phyloP scores from a whole-genome alignment of 2,888 invertebrate species.

The Drosophila neonasuta region DNA sequence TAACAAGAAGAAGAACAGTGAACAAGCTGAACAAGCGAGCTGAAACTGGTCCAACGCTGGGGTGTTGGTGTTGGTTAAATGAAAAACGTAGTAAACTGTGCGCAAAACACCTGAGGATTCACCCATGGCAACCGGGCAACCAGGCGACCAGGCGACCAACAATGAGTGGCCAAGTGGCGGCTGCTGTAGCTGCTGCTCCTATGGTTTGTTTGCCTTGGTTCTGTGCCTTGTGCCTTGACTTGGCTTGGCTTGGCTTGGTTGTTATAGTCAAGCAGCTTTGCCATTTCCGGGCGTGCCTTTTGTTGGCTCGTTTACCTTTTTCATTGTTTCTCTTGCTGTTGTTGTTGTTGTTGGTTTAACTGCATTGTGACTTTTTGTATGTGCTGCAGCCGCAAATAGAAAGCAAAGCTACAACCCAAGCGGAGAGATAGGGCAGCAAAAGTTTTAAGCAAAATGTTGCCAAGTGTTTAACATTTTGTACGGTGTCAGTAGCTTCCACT shows the following conservation, averaged over 20 bases:
- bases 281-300: constrained; percentile 74
- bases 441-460: constrained; percentile 75
- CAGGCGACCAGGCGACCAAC: constrained; percentile 51
- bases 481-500: constrained; percentile 79
- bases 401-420: constrained; percentile 46
- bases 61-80: constrained; percentile 70
- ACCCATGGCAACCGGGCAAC: constrained; percentile 40
- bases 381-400: constrained; percentile 72
- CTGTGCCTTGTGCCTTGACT: constrained; percentile 9
- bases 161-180: constrained; percentile 74
- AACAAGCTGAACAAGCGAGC: constrained; percentile 59
- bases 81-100: constrained; percentile 77
- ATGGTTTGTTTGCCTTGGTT: constrained; percentile 6
- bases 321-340: constrained; percentile 28
- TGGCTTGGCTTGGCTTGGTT: constrained; percentile 14
- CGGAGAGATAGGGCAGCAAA: constrained; percentile 46
- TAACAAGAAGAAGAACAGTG: no score
- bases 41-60: constrained; percentile 32
- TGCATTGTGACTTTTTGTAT: constrained; percentile 76
- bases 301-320: constrained; percentile 73
- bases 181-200: constrained; percentile 43
- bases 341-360: constrained; percentile 57
- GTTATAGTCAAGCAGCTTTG: constrained; percentile 68
- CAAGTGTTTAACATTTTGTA: constrained; percentile 81
- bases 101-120: constrained; percentile 80